Evolutionary conservation across 2,113 vertebrate species (phyloP), one percentile per base, ranked within the genome.

Genomic region (Xyrauchen texanus): DNA sequence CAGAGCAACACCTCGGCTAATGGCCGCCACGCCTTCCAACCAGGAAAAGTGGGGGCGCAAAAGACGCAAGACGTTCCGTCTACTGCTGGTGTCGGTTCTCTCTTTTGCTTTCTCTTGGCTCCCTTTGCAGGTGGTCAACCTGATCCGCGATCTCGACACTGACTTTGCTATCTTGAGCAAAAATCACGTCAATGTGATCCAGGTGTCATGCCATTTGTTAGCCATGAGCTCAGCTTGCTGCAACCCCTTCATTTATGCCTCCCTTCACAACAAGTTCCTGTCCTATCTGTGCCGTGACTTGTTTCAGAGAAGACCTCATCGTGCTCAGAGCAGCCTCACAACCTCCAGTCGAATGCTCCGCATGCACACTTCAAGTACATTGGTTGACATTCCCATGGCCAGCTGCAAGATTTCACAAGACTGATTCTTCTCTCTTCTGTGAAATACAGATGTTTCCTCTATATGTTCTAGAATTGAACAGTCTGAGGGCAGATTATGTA

Each of bases 81-180:
- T 95, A 77, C 91, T 96, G 53, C 87, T 93, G 13, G 15, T 94
- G 53, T 95, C 94, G 0, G 94, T 95, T 66, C 85, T 94, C 64
- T 94, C 93, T 70, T 96, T 96, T 1, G 95, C 93, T 0, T 65
- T 95, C 85, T 96, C 95, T 51, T 96, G 95, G 95, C 91, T 96
- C 15, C 95, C 95, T 8, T 91, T 96, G 72, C 95, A 96, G 87
- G 92, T 95, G 58, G 91, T 95, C 45, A 95, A 94, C 82, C 92
- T 95, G 81, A 94, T 95, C 84, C 83, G 91, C 16, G 94, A 95
- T 83, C 86, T 94, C 0, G 93, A 94, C 0, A 90, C 89, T 47
- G 92, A 95, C 58, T 92, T 94, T 84, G 72, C 87, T 68, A 92
- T 94, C 79, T 82, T 94, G 70, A 90, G 91, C 85, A 95, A 95